Conservation (phyloP, 2,797 vertebrate genomes). For the Lerista edwardsae region DNA sequence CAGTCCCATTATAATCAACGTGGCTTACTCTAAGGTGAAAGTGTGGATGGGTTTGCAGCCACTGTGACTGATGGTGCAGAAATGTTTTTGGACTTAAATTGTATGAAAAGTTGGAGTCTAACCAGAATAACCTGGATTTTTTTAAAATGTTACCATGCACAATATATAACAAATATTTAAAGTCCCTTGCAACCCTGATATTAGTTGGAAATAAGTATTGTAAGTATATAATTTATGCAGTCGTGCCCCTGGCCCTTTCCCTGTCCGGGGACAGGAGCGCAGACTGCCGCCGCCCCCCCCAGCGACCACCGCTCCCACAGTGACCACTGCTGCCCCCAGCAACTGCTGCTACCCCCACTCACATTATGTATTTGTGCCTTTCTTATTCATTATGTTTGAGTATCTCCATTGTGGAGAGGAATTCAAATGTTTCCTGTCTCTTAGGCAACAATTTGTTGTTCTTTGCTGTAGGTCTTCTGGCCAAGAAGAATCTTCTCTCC, state of each 20-base stretch:
- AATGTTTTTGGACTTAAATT: neutral
- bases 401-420: slow-evolving; percentile 15
- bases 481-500: slow-evolving; percentile 89
- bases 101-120: neutral
- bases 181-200: neutral
- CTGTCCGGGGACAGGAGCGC: too few species aligned
- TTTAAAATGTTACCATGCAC: neutral
- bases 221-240: neutral
- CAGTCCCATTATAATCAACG: too few species aligned
- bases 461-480: slow-evolving; percentile 82
- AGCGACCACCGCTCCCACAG: too few species aligned
- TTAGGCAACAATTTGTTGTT: slow-evolving; percentile 60
- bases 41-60: too few species aligned
- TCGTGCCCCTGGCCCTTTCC: too few species aligned
- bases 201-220: neutral
- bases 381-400: slow-evolving; percentile 12
- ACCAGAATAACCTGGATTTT: neutral
- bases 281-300: too few species aligned
- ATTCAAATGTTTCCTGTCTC: slow-evolving; percentile 35
- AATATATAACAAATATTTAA: neutral
- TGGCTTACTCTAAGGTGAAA: too few species aligned
- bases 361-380: neutral
- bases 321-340: too few species aligned
- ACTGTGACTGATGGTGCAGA: neutral
- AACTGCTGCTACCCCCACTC: too few species aligned